Evolutionary conservation across 2,797 vertebrate species (phyloP).

Genomic region (Argyrosomus regius): DNA sequence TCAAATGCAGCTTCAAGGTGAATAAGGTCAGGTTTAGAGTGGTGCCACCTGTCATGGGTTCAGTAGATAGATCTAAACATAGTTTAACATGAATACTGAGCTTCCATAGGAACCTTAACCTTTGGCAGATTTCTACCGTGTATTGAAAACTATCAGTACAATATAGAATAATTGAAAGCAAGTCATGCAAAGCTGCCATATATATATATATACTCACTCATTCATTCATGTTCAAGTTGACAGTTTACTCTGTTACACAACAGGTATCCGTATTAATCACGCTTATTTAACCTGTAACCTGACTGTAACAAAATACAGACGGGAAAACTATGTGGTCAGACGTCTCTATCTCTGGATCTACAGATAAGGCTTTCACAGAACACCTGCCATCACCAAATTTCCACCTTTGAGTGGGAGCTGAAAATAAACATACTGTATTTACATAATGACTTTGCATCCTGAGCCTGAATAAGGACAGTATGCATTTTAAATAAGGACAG

Average conservation of each 20-base stretch:
- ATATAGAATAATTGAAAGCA: no score
- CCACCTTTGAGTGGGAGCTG: not conserved
- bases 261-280: not conserved
- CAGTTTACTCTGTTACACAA: not conserved
- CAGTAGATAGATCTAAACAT: not conserved
- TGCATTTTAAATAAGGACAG: conserved; percentile 4
- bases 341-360: not conserved
- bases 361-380: conserved; percentile 42
- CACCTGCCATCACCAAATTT: not conserved
- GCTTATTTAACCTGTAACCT: not conserved
- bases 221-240: no score
- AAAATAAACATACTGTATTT: conserved; percentile 57
- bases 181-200: no score
- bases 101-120: not conserved
- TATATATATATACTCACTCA: no score
- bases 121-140: no score
- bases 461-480: conserved; percentile 57
- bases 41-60: not conserved
- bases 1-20: not conserved
- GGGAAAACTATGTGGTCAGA: conserved; percentile 25
- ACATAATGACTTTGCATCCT: conserved; percentile 68
- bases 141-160: no score
- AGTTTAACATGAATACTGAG: not conserved
- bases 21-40: not conserved
- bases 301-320: not conserved